Base-by-base conservation (phyloP, 2,797 vertebrate species). In the Sibirionetta formosa region DNA sequence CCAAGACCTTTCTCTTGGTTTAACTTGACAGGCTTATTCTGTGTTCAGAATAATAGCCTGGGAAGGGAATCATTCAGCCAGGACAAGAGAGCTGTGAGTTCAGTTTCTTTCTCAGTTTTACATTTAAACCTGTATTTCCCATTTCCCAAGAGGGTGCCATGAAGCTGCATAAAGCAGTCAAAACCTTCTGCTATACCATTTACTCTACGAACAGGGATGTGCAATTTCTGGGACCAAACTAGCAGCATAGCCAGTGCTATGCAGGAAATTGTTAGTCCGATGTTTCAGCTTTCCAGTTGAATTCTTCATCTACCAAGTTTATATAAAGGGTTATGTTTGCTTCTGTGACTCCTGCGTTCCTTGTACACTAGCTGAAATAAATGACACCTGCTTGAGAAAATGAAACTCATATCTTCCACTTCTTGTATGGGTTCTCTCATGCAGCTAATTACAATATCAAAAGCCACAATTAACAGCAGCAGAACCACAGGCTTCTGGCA, bases 221-320 rank as follows among this genome's bases (percentile, higher is more conserved):
- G 63, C 3, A 58, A 42, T 70, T 93, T 9, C 33, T 58, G 29
- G 16, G 63, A 19, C 31, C 23, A 35, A 27, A 65, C 13, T 36
- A 22, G n/a, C 9, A 0, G 0, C 6, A 0, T 58, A 29, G 60
- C 31, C 33, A 64, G n/a, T 24, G 61, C 60, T 83, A 8, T 73
- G n/a, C 36, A 58, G 68, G 54, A 89, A 57, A 72, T 71, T 38
- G 26, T 54, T 84, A 14, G 29, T 33, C 16, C 0, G 1, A 27
- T 60, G 29, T 51, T 83, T 87, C 35, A 40, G 33, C 54, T 64
- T 81, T 75, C 42, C 22, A 22, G 31, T 17, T 75, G 31, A 63
- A 72, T 51, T 24, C 29, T 27, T 53, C 36, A 35, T 13, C 36
- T 73, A 6, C 23, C n/a, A 66, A 31, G 11, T 29, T 77, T 57